Evolutionary conservation across 2,888 invertebrate genomes (phyloP).

Genomic region (Criorhina ranunculi): DNA sequence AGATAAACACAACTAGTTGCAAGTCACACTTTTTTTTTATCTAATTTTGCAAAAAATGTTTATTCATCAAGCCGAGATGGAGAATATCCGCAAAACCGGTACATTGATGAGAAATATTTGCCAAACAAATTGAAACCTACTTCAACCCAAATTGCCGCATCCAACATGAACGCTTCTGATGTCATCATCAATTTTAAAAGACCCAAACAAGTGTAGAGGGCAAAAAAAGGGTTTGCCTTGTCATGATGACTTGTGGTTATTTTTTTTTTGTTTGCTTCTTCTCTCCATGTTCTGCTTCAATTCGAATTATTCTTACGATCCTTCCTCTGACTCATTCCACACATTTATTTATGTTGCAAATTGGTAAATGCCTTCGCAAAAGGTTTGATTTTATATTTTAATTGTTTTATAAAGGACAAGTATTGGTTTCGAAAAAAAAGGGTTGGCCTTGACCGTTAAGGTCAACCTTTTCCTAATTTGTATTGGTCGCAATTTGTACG

Average conservation of each 20-base stretch:
- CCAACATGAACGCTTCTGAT: conserved; percentile 4
- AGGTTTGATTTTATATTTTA: background rate
- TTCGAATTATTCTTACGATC: background rate
- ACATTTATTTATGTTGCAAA: background rate
- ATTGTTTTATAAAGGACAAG: no score
- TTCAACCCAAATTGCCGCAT: no score
- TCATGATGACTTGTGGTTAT: conserved; percentile 1
- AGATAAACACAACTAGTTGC: no score
- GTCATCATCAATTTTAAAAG: conserved; percentile 24
- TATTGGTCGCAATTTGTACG: no score
- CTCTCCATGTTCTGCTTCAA: background rate
- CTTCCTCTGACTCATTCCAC: conserved; percentile 8
- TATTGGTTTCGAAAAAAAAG: no score
- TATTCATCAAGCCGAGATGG: no score
- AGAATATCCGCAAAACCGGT: no score
- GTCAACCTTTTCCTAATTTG: no score
- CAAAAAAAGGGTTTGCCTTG: conserved; percentile 10
- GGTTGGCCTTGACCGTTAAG: no score
- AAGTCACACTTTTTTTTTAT: no score
- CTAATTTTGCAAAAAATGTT: no score
- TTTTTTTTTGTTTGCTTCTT: background rate
- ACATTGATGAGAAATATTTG: background rate
- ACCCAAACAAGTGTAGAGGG: background rate
- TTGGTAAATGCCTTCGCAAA: background rate
- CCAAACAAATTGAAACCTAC: background rate